Evolutionary conservation across 2,888 invertebrate species (phyloP).

Genomic region (Onchidella celtica): DNA sequence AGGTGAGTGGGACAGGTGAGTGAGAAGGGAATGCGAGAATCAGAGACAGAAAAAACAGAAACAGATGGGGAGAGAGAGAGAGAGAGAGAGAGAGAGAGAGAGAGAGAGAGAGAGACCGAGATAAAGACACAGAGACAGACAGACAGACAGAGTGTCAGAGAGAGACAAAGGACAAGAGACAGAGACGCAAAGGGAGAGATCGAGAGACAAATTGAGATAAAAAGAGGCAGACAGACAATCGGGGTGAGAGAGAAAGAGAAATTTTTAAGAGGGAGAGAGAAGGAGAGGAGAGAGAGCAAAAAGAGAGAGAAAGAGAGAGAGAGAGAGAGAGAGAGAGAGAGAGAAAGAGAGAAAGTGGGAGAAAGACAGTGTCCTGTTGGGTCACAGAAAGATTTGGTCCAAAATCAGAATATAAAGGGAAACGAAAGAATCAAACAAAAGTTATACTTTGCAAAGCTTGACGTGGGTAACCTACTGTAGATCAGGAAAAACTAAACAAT

Average conservation of each 20-base stretch:
- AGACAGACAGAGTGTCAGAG: not conserved
- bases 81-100: not conserved
- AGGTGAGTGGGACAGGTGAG: too few relatives aligned
- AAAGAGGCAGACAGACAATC: slow-evolving; percentile 2
- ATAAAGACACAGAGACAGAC: slow-evolving; percentile 12
- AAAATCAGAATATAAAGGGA: too few relatives aligned
- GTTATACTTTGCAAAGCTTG: too few relatives aligned
- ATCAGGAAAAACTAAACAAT: too few relatives aligned
- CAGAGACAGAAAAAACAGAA: too few relatives aligned
- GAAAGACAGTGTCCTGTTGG: slow-evolving; percentile 26
- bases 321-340: slow-evolving; percentile 1
- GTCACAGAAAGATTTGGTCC: slow-evolving; percentile 32
- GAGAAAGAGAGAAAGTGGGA: slow-evolving; percentile 8
- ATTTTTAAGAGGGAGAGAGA: not conserved
- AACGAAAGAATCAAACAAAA: too few relatives aligned
- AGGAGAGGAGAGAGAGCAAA: not conserved
- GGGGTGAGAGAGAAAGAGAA: not conserved
- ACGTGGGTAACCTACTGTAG: too few relatives aligned
- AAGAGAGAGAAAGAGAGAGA: slow-evolving; percentile 4
- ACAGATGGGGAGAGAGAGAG: too few relatives aligned
- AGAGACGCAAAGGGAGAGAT: not conserved
- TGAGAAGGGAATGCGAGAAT: too few relatives aligned
- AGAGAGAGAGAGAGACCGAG: too few relatives aligned
- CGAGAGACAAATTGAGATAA: slow-evolving; percentile 7
- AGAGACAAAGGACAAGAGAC: not conserved